Conservation (phyloP, 2,113 vertebrate species). For the Apteryx owenii region DNA sequence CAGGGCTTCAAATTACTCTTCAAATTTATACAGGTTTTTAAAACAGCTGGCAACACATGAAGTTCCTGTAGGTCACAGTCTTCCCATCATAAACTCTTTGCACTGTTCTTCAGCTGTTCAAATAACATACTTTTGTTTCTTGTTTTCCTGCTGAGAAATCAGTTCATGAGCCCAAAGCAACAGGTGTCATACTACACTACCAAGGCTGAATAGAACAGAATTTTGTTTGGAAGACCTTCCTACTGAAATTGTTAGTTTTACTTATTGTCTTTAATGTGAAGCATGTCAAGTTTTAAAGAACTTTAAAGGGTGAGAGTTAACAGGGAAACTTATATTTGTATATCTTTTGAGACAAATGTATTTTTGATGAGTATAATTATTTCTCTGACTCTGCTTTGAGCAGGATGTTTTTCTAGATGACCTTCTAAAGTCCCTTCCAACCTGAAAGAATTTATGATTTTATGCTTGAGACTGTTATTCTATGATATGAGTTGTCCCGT, state of each 20-base stretch:
- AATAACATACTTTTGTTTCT: conserved; percentile 65
- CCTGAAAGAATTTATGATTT: neutral
- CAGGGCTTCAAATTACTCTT: neutral
- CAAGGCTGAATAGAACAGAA: neutral
- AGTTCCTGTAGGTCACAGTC: conserved; percentile 7
- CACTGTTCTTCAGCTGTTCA: conserved; percentile 76
- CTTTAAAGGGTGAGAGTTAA: neutral
- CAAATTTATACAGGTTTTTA: neutral
- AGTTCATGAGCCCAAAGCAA: neutral
- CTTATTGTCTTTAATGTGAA: neutral
- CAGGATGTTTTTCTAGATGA: neutral
- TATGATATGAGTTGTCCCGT: neutral
- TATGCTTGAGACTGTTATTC: neutral
- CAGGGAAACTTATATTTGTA: neutral
- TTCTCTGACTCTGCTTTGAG: neutral
- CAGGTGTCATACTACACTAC: neutral
- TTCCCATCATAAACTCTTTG: conserved; percentile 49
- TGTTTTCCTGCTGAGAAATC: conserved; percentile 36
- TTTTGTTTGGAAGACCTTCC: conserved; percentile 13
- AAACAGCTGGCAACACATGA: conserved; percentile 8
- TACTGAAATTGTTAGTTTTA: neutral
- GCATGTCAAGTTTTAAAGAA: neutral
- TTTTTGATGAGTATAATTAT: neutral
- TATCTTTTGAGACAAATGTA: neutral
- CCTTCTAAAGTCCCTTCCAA: neutral